Evolutionary conservation across 2,888 invertebrate genomes (phyloP).

Genomic region (Lypha dubia): DNA sequence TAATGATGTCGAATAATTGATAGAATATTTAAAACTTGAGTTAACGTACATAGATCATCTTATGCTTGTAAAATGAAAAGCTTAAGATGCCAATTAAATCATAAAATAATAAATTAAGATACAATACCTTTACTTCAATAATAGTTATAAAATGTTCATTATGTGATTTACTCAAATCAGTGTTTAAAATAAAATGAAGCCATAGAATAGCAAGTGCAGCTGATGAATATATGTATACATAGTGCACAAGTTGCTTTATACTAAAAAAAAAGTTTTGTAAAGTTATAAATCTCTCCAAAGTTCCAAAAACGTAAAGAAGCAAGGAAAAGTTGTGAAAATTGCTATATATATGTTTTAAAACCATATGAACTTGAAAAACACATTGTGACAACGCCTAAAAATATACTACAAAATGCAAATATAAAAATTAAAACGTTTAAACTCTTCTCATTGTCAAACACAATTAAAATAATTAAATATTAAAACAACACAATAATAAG

Average conservation of each 20-base stretch:
- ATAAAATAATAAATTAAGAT: neutral
- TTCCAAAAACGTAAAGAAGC: slow-evolving; percentile 15
- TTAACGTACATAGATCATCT: slow-evolving; percentile 49
- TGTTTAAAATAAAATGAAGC: slow-evolving; percentile 39
- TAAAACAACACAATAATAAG: neutral
- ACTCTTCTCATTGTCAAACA: slow-evolving; percentile 6
- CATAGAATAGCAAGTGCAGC: slow-evolving; percentile 56
- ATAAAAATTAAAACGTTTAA: neutral
- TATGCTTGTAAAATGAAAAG: slow-evolving; percentile 1
- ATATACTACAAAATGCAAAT: slow-evolving; percentile 64
- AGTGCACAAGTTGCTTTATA: slow-evolving; percentile 67
- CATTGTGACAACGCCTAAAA: slow-evolving; percentile 76
- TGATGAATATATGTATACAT: slow-evolving; percentile 60
- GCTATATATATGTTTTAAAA: slow-evolving; percentile 6
- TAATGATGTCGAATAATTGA: slow-evolving; percentile 24
- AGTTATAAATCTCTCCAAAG: slow-evolving; percentile 46
- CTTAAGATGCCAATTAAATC: slow-evolving; percentile 27
- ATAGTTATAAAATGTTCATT: neutral
- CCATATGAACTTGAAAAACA: slow-evolving; percentile 21
- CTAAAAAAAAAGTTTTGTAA: slow-evolving; percentile 39
- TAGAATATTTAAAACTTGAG: slow-evolving; percentile 22
- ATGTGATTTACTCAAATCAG: slow-evolving; percentile 33
- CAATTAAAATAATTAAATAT: slow-evolving; percentile 8
- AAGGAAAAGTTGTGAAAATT: slow-evolving; percentile 17
- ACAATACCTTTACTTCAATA: neutral